Evolutionary conservation across 2,888 invertebrate genomes (phyloP).

Genomic region (Rhingia rostrata): DNA sequence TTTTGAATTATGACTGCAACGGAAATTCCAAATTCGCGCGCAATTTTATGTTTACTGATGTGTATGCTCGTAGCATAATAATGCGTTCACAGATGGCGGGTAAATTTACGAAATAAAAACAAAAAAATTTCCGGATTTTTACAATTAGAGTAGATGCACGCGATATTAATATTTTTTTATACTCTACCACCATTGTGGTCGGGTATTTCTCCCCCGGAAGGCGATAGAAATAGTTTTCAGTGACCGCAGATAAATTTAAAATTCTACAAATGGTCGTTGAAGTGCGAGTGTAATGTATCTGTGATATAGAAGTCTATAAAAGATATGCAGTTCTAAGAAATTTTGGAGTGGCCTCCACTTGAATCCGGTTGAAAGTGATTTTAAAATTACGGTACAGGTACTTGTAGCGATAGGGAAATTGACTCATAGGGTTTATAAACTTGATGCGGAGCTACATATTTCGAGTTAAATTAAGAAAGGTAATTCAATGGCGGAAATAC

Average conservation of each 20-base stretch:
- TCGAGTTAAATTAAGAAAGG: too few relatives aligned
- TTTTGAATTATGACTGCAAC: conserved; percentile 37
- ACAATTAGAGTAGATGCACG: not conserved
- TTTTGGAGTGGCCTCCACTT: not conserved
- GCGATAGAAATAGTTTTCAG: not conserved
- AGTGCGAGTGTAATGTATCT: not conserved
- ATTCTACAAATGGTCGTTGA: too few relatives aligned
- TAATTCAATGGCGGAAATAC: too few relatives aligned
- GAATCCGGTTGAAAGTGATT: too few relatives aligned
- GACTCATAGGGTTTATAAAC: too few relatives aligned
- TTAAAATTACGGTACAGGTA: too few relatives aligned
- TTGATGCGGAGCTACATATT: too few relatives aligned
- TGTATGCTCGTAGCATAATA: not conserved
- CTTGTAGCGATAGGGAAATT: too few relatives aligned
- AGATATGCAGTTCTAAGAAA: conserved; percentile 18
- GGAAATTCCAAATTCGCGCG: conserved; percentile 53
- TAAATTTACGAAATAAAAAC: conserved; percentile 28
- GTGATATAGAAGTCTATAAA: not conserved
- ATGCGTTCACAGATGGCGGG: not conserved
- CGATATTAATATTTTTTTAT: conserved; percentile 24
- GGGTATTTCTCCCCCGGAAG: conserved; percentile 39
- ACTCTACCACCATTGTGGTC: conserved; percentile 42
- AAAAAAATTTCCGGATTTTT: conserved; percentile 53
- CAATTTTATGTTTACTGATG: not conserved
- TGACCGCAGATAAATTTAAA: conserved; percentile 40